A percentile compares a stretch with the other conserved stretches of the same genome.
Evolutionary conservation across 2,888 invertebrate genomes (phyloP).

Genomic region (Drosophila neonasuta): DNA sequence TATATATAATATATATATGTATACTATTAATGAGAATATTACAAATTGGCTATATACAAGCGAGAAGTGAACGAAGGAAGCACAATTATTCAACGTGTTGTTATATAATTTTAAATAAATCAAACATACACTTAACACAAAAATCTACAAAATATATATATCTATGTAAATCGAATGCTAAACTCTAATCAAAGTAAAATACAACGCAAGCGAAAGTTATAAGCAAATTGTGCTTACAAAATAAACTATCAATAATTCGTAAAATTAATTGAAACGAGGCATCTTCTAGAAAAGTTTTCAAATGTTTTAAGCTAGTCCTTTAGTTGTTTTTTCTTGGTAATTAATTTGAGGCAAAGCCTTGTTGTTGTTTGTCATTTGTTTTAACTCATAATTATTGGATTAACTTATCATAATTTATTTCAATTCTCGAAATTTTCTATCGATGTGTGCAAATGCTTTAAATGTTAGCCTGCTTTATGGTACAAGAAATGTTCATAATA

Average conservation of each 20-base stretch:
- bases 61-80: slow-evolving; percentile 26
- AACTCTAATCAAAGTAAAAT: slow-evolving; percentile 57
- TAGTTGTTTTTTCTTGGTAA: slow-evolving; percentile 51
- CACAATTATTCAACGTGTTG: slow-evolving; percentile 61
- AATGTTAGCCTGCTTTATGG: slow-evolving; percentile 77
- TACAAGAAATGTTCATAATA: slow-evolving; percentile 70
- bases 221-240: slow-evolving; percentile 70
- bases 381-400: background rate
- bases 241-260: slow-evolving; percentile 37
- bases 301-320: slow-evolving; percentile 56
- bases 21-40: slow-evolving; percentile 25
- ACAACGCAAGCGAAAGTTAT: slow-evolving; percentile 70
- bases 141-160: slow-evolving; percentile 27
- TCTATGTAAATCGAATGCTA: slow-evolving; percentile 43
- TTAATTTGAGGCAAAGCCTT: slow-evolving; percentile 68
- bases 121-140: slow-evolving; percentile 11
- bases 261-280: slow-evolving; percentile 20
- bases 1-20: slow-evolving; percentile 18
- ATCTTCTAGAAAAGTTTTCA: slow-evolving; percentile 25
- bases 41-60: slow-evolving; percentile 66
- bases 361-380: slow-evolving; percentile 56
- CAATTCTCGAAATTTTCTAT: slow-evolving; percentile 27
- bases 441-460: slow-evolving; percentile 69
- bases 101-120: slow-evolving; percentile 71
- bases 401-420: background rate